These are phyloP conservation scores for Cryptotermes secundus DNA, from an alignment of 1,140 invertebrate species.

Conservation along the genomic window DNA sequence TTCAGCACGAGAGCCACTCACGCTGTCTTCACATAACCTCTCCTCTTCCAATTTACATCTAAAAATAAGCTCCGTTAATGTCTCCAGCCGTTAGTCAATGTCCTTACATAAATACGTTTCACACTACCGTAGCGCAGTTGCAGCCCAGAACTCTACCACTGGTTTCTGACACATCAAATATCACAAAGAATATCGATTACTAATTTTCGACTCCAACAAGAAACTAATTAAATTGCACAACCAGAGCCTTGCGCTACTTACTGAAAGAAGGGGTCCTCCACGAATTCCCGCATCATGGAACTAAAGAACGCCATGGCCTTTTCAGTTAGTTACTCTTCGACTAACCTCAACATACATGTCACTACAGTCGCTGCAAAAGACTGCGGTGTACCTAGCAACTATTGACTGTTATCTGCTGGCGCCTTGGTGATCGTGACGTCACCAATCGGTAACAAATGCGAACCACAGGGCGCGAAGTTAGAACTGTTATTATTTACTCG, in stretches of 20 bases:
- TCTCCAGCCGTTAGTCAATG: too few relatives aligned
- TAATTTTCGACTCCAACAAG: too few relatives aligned
- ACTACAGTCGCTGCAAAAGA: neutral
- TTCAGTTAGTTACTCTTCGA: neutral
- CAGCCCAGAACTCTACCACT: too few relatives aligned
- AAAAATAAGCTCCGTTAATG: too few relatives aligned
- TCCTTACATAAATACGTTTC: too few relatives aligned
- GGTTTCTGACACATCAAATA: too few relatives aligned
- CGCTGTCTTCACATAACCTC: too few relatives aligned
- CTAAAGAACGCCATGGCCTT: slow-evolving; percentile 38
- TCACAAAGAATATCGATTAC: too few relatives aligned
- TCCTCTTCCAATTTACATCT: too few relatives aligned
- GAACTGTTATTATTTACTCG: neutral
- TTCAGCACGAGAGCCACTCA: too few relatives aligned
- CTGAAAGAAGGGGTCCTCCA: slow-evolving; percentile 41
- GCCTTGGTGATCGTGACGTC: neutral
- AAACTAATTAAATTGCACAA: too few relatives aligned
- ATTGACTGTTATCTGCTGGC: neutral
- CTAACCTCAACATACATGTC: neutral
- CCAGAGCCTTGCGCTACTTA: slow-evolving; percentile 35
- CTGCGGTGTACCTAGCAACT: neutral
- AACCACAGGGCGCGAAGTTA: neutral
- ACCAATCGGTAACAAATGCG: neutral
- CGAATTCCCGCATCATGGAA: slow-evolving; percentile 40
- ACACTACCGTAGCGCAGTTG: too few relatives aligned